A percentile compares a stretch with the other conserved stretches of the same genome.
Conservation (phyloP, 2,797 vertebrate species). For the Eutrigla gurnardus region DNA sequence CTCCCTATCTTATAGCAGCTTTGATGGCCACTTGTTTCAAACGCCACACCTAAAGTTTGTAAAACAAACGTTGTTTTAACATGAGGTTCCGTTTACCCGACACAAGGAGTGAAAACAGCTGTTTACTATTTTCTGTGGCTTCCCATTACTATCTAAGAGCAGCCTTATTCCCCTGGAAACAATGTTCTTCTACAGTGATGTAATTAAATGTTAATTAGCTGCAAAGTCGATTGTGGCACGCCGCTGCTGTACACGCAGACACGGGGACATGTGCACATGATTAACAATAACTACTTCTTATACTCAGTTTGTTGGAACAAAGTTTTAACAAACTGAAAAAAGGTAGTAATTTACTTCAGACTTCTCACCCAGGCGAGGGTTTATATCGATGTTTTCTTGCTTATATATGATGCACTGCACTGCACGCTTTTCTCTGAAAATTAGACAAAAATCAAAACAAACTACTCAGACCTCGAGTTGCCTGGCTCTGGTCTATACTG, state of each 20-base stretch:
- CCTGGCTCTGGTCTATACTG: background rate
- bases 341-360: background rate
- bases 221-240: conserved; percentile 16
- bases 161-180: conserved; percentile 20
- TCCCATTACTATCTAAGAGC: conserved; percentile 10
- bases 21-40: background rate
- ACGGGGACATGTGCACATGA: background rate
- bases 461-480: background rate
- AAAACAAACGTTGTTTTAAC: background rate
- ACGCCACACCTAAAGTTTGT: background rate
- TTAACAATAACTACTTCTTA: conserved; percentile 27
- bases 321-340: conserved; percentile 15
- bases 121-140: background rate
- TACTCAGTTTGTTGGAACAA: background rate
- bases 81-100: background rate
- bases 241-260: background rate
- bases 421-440: background rate
- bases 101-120: background rate
- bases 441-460: background rate
- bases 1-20: background rate
- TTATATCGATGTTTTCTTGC: background rate
- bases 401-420: background rate
- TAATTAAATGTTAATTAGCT: conserved; percentile 54
- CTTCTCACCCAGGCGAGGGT: background rate
- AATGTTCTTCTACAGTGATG: conserved; percentile 29